Evolutionary conservation across 92 coral and sea anemone genomes (phyloP).

Genomic region (Porites rus): DNA sequence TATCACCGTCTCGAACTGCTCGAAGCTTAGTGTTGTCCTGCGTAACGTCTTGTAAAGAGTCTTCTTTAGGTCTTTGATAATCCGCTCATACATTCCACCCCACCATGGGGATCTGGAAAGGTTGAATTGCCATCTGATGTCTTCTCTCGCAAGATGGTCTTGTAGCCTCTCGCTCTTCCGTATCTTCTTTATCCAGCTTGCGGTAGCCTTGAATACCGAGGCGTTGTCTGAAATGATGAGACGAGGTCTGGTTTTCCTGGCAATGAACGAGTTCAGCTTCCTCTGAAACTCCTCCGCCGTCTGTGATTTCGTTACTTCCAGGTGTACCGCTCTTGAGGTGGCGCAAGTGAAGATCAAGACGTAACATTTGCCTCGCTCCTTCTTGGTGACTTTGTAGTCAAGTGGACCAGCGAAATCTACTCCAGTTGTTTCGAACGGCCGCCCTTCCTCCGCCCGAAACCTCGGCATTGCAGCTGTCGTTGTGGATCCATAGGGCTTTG

Average conservation of each 20-base stretch:
- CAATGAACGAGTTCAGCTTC: slow-evolving; percentile 41
- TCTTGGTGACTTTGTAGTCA: slow-evolving; percentile 64
- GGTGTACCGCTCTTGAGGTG: slow-evolving; percentile 57
- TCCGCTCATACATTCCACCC: slow-evolving; percentile 5
- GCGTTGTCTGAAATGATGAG: slow-evolving; percentile 56
- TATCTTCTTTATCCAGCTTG: background rate
- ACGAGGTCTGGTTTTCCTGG: slow-evolving; percentile 54
- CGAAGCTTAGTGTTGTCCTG: slow-evolving; percentile 44
- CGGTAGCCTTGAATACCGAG: background rate
- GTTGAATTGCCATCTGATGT: slow-evolving; percentile 58
- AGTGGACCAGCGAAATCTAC: no score
- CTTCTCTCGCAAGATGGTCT: slow-evolving; percentile 53
- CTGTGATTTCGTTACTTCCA: slow-evolving; percentile 40
- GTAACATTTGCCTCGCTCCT: no score
- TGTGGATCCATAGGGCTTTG: no score
- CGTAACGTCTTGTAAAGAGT: slow-evolving; percentile 64
- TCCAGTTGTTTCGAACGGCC: no score
- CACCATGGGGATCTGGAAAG: slow-evolving; percentile 25
- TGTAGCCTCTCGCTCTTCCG: slow-evolving; percentile 52
- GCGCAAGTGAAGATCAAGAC: slow-evolving; percentile 59
- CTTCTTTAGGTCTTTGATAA: slow-evolving; percentile 60
- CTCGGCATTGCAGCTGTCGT: no score
- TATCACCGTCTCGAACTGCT: slow-evolving; percentile 14
- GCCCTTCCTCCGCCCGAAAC: background rate
- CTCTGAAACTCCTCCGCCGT: slow-evolving; percentile 19